Conservation (phyloP, 2,888 invertebrate species). For the Pristionchus maxplancki region DNA sequence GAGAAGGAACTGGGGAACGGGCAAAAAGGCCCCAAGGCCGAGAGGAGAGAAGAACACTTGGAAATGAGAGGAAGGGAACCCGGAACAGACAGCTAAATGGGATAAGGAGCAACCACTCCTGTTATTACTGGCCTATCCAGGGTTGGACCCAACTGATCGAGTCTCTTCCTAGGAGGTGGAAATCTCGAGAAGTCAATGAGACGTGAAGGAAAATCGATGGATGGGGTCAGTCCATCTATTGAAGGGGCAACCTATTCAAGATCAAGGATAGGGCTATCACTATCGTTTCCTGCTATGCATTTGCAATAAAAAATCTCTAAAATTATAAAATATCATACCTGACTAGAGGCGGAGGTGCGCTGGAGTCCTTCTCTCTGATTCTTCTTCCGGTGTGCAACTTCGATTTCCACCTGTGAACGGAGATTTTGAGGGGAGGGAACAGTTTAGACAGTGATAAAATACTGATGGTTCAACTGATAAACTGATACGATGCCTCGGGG, state of each 20-base stretch:
- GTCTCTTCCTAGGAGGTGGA: neutral
- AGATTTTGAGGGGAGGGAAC: neutral
- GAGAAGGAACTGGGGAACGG: neutral
- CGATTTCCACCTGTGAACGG: constrained; percentile 59
- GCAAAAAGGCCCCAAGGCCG: constrained; percentile 18
- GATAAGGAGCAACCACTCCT: neutral
- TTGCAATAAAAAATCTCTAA: too few species aligned
- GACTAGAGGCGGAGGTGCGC: constrained; percentile 61
- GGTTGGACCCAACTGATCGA: neutral
- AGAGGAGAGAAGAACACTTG: constrained; percentile 27
- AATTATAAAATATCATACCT: constrained; percentile 36
- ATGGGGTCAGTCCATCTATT: neutral
- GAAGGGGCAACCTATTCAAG: neutral
- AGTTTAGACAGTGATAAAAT: neutral
- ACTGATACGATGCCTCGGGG: neutral
- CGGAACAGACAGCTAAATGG: constrained; percentile 15
- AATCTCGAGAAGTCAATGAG: constrained; percentile 26
- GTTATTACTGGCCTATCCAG: neutral
- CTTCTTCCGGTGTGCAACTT: constrained; percentile 58
- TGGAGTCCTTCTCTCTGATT: constrained; percentile 58
- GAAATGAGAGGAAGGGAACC: constrained; percentile 19
- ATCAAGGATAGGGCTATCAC: too few species aligned
- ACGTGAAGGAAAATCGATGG: constrained; percentile 24
- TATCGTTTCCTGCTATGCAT: too few species aligned
- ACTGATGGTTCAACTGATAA: neutral